Base-by-base conservation (phyloP, 35 echinoderm and acorn worm species). In the Patiria miniata region DNA sequence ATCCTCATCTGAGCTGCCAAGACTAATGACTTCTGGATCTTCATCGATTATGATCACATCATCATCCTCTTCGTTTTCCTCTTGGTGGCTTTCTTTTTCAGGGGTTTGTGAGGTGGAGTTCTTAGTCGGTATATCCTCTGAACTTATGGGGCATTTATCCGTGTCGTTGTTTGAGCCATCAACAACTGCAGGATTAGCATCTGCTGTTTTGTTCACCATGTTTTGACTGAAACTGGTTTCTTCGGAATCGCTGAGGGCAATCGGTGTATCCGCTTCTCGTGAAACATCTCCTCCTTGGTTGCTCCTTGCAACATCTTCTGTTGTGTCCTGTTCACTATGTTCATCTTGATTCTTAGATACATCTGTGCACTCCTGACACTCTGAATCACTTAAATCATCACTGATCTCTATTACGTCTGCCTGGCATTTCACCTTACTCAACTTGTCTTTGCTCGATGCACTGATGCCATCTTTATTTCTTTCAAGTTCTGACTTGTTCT, bases 1-100 rank as follows among this genome's bases (percentile, higher is more conserved):
- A 73, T 73, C 65, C 29, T 73, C 65, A 36, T 73, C 65, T 73
- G 65, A 73, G 65, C 65, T 73, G 19, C 34, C 65, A 73, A 73
- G 10, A 73, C 2, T 28, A 26, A 73, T 73, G 10, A 73, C 65
- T 73, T 73, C 65, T 73, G 22, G 29, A 73, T 8, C 29, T 5
- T 73, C 65, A 73, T 73, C 26, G 14, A 32, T 10, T 32, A 73
- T 16, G 34, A 73, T 34, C 14, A 73, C 10, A 73, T 32, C 65
- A 73, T 61, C 58, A 21, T 73, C 65, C 26, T 73, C 65, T 32
- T 73, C 65, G 3, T 26, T 60, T 60, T n/a, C 57, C 28, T 60
- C 57, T 26, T 60, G 2, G 23, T 34, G 26, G 29, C 34, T 34
- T 36, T 73, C 65, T 36, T 30, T 7, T 26, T 73, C 34, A 12